These are phyloP conservation scores for Neodontobutis hainanensis DNA, from an alignment of 2,113 vertebrate genomes.

Conservation along the genomic window DNA sequence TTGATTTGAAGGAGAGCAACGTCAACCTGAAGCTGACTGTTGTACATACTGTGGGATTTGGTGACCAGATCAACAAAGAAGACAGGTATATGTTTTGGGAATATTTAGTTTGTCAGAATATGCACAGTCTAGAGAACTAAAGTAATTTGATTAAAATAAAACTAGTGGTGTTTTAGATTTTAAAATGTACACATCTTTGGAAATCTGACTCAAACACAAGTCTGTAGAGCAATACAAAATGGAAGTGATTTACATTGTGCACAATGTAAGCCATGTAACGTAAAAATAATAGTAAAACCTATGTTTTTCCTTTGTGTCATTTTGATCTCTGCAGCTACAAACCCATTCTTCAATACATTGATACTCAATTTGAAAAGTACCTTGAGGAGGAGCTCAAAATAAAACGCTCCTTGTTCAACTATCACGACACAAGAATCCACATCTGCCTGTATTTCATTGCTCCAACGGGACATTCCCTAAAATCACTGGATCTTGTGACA, in stretches of 20 bases:
- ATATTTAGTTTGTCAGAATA: neutral
- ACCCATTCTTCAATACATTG: constrained; percentile 96
- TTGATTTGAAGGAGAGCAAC: constrained; percentile 91
- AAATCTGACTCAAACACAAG: no score
- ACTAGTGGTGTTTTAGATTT: no score
- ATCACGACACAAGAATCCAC: constrained; percentile 92
- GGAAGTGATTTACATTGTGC: no score
- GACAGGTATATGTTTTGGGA: constrained; percentile 82
- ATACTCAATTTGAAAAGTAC: constrained; percentile 94
- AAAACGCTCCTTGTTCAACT: constrained; percentile 89
- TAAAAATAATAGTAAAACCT: neutral
- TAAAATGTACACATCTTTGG: no score
- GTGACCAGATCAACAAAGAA: constrained; percentile 96
- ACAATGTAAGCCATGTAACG: no score
- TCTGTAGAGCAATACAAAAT: no score
- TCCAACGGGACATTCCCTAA: constrained; percentile 92
- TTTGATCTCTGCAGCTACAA: constrained; percentile 87
- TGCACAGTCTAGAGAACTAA: neutral
- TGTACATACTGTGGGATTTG: constrained; percentile 93
- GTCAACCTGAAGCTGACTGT: constrained; percentile 93
- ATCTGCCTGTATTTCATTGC: constrained; percentile 96
- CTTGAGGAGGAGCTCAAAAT: constrained; percentile 97
- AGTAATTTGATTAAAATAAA: no score
- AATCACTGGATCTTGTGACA: constrained; percentile 93
- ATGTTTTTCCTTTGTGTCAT: neutral